Evolutionary conservation across 1,140 invertebrate species (phyloP).

Genomic region (Theocolax elegans): DNA sequence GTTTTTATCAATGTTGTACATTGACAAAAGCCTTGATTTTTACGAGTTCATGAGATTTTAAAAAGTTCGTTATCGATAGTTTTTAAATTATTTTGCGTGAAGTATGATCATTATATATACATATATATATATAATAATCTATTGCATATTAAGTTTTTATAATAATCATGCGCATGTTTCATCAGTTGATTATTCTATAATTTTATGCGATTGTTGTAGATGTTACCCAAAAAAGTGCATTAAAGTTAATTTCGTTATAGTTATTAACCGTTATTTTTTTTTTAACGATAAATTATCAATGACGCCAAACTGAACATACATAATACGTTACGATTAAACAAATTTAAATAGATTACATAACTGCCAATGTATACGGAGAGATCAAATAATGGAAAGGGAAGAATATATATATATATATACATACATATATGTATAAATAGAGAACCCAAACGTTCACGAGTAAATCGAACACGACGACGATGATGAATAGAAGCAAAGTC

Average conservation of each 20-base stretch:
- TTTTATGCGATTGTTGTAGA: not conserved
- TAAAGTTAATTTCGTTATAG: no score
- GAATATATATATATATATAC: no score
- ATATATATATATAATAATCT: constrained; percentile 2
- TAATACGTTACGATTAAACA: constrained; percentile 17
- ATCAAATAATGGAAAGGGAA: no score
- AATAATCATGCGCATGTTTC: not conserved
- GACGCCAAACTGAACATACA: constrained; percentile 8
- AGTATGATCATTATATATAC: not conserved
- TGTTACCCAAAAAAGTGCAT: not conserved
- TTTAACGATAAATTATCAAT: not conserved
- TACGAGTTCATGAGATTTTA: constrained; percentile 12
- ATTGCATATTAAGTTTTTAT: not conserved
- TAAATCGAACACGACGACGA: no score
- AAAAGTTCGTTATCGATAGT: not conserved
- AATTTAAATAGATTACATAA: constrained; percentile 32
- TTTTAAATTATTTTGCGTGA: constrained; percentile 2
- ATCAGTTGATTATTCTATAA: no score
- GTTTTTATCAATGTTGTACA: constrained; percentile 1
- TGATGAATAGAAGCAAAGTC: no score
- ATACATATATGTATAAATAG: no score
- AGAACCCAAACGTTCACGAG: no score
- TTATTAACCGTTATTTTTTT: not conserved
- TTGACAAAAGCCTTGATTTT: not conserved
- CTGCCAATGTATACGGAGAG: constrained; percentile 21